Evolutionary conservation across 2,113 vertebrate genomes (phyloP), one percentile per base, ranked within the genome.

Genomic region (Hiodon tergisus): DNA sequence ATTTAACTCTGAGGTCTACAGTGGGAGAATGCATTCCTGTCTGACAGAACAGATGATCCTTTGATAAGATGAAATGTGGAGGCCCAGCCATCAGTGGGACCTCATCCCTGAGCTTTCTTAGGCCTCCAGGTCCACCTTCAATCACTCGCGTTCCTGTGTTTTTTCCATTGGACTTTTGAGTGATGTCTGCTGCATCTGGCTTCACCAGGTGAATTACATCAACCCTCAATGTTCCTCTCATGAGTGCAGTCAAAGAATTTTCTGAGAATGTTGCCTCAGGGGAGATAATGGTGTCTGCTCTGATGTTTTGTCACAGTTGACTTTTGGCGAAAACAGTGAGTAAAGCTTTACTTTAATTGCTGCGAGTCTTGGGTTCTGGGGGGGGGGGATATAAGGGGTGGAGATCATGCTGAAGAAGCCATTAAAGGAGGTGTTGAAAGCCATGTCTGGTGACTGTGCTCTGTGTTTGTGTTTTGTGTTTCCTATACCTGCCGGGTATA

Each of bases 361-460:
- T 11, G 58, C 17, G 13, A 16, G 14, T 17, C 13, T 63, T n/a
- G 7, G 61, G 13, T 17, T 57, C n/a, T 63, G 61, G 4, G 61
- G 61, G 16, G 6, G 16, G 17, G 61, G 31, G 57, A 47, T 3
- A 7, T 50, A n/a, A 48, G 57, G 71, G 57, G 54, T 46, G 53
- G 65, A 58, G 48, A 14, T 72, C 55, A 67, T 10, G 3, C 55
- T 10, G 57, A 71, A 55, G 31, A 62, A 47, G 50, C 54, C 65
- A 17, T 31, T 55, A 73, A 68, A 71, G 60, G 16, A 55, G 61
- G 67, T 78, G 68, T 61, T 69, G 76, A 78, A 75, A 67, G 4
- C 67, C 31, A 52, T 62, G 73, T 50, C 46, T 16, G n/a, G 5
- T 17, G 1, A 11, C 63, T 65, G n/a, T 17, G 17, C 69, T 75